A percentile compares a stretch with the other conserved stretches of the same genome.
Conservation (phyloP, 2,888 invertebrate genomes). For the Hypercompe scribonia region DNA sequence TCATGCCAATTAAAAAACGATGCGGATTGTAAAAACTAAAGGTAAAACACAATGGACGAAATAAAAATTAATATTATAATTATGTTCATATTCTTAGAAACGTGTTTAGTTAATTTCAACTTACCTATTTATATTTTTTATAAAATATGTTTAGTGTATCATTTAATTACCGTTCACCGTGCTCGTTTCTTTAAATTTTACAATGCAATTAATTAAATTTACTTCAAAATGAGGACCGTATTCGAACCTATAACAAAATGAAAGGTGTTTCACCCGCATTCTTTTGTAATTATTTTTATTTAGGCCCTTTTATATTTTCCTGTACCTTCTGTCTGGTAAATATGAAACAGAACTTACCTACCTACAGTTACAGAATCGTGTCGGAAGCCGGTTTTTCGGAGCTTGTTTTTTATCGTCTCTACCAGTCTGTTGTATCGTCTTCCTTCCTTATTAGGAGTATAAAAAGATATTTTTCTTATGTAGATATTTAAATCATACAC, state of each 20-base stretch:
- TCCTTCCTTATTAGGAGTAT: conserved; percentile 12
- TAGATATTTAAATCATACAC: neutral
- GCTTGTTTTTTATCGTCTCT: conserved; percentile 38
- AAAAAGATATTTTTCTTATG: neutral
- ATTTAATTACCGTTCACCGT: too few species aligned
- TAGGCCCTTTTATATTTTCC: neutral
- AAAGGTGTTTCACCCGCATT: too few species aligned
- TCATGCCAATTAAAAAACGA: neutral
- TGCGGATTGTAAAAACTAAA: too few species aligned
- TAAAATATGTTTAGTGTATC: too few species aligned
- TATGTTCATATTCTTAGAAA: too few species aligned
- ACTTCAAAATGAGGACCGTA: too few species aligned
- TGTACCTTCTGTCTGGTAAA: neutral
- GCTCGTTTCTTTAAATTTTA: too few species aligned
- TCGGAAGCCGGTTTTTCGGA: conserved; percentile 44
- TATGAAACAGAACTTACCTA: conserved; percentile 1
- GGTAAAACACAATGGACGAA: too few species aligned
- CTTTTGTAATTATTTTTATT: neutral
- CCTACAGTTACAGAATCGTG: conserved; percentile 15
- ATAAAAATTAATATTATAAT: too few species aligned
- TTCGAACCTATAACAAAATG: too few species aligned
- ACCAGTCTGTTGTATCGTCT: conserved; percentile 10
- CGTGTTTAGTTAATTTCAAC: neutral
- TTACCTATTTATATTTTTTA: too few species aligned
- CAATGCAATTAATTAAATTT: too few species aligned